Conservation (phyloP, 2,797 vertebrate species). For the Myotis planiceps region DNA sequence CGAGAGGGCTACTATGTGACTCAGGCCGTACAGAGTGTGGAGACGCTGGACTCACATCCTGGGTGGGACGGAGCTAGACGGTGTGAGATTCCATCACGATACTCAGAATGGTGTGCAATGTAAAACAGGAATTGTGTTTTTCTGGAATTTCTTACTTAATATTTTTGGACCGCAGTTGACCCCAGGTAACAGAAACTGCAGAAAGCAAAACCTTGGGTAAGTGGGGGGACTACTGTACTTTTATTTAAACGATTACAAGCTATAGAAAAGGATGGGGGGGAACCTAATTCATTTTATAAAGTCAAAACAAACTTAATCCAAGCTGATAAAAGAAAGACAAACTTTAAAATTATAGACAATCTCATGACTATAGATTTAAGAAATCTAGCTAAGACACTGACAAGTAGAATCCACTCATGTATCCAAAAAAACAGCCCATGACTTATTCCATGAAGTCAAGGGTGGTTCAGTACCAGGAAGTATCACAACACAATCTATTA, state of each 20-base stretch:
- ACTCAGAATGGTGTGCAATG: not conserved
- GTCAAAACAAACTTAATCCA: not conserved
- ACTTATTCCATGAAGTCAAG: not conserved
- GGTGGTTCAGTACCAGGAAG: not conserved
- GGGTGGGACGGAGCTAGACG: not conserved
- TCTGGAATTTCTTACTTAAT: not conserved
- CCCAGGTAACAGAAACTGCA: not conserved
- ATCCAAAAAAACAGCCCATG: not conserved
- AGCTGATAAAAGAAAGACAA: not conserved
- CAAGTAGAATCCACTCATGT: not conserved
- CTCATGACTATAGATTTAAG: not conserved
- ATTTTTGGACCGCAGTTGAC: not conserved
- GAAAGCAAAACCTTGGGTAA: not conserved
- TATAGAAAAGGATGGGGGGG: not conserved
- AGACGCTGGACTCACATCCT: not conserved
- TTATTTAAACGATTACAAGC: not conserved
- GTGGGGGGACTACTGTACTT: not conserved
- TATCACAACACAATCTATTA: not conserved
- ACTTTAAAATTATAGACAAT: not conserved
- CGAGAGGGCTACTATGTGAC: not conserved
- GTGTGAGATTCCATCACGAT: not conserved
- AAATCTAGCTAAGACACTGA: slow-evolving; percentile 30
- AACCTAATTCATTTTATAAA: slow-evolving; percentile 7
- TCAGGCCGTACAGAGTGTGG: not conserved
- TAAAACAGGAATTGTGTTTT: not conserved